Conservation (phyloP, 2,113 vertebrate genomes). For the Zosterops pallidus region DNA sequence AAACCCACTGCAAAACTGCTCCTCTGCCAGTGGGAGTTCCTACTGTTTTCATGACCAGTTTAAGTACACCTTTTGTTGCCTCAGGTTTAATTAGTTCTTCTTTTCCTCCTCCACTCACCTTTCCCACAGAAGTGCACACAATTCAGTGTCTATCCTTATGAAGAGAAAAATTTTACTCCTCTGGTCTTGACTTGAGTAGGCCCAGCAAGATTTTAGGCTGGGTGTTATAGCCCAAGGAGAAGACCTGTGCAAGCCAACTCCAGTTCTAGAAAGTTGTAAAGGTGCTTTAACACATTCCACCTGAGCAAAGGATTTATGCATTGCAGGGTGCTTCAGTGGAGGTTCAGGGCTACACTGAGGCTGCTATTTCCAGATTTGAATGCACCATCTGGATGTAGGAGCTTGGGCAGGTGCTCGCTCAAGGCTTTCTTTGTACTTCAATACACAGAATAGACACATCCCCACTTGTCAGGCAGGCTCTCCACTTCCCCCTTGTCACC, state of each 20-base stretch:
- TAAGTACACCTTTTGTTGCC: neutral
- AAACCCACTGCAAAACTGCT: neutral
- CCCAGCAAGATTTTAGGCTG: neutral
- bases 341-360: neutral
- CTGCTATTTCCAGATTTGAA: neutral
- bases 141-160: neutral
- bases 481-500: neutral
- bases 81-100: neutral
- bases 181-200: neutral
- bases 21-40: neutral
- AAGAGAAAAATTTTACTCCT: neutral
- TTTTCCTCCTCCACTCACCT: neutral
- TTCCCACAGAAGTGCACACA: neutral
- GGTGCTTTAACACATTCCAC: neutral
- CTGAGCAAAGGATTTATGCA: neutral
- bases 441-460: neutral
- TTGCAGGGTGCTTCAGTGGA: neutral
- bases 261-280: neutral
- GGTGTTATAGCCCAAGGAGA: neutral
- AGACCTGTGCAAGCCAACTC: neutral
- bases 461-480: neutral
- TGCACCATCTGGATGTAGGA: slow-evolving; percentile 29
- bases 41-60: neutral
- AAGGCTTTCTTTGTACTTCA: slow-evolving; percentile 38
- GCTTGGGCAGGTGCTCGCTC: slow-evolving; percentile 46